Conservation (phyloP, 2,888 invertebrate genomes). For the Anthrax anthrax region DNA sequence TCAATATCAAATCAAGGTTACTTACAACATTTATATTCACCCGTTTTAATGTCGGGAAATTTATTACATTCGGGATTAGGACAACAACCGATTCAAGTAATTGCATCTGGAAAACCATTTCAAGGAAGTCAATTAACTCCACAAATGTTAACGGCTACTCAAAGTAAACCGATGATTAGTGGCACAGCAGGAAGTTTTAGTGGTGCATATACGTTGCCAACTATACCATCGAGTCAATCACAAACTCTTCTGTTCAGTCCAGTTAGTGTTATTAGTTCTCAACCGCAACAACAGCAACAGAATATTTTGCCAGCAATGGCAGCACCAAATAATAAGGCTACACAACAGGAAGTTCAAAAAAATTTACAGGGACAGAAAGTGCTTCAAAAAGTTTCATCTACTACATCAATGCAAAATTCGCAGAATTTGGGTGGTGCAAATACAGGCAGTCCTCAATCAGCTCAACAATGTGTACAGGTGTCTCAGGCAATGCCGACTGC, state of each 20-base stretch:
- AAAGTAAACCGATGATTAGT: conserved; percentile 54
- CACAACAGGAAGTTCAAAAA: conserved; percentile 24
- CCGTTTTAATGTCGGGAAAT: conserved; percentile 71
- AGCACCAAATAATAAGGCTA: conserved; percentile 21
- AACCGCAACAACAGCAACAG: conserved; percentile 34
- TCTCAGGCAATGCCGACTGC: conserved; percentile 58
- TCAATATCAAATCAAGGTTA: conserved; percentile 59
- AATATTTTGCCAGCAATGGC: conserved; percentile 30
- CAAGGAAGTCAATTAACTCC: conserved; percentile 62
- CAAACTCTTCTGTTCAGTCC: conserved; percentile 67
- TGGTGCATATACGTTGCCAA: conserved; percentile 59
- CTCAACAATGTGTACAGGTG: conserved; percentile 57
- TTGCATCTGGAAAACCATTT: conserved; percentile 70
- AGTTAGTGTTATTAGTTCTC: conserved; percentile 28
- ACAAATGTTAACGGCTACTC: conserved; percentile 65
- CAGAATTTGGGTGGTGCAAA: conserved; percentile 28
- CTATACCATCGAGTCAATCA: conserved; percentile 61
- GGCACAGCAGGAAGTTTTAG: conserved; percentile 26
- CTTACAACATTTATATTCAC: conserved; percentile 64
- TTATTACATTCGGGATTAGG: conserved; percentile 42
- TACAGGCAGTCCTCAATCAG: conserved; percentile 35
- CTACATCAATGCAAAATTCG: conserved; percentile 25
- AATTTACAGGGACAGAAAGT: conserved; percentile 37
- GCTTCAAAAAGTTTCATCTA: conserved; percentile 39
- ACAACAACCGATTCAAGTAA: conserved; percentile 46